A percentile compares a stretch with the other conserved stretches of the same genome.
Evolutionary conservation across 1,140 invertebrate genomes (phyloP).

Genomic region (Tachypleus tridentatus): DNA sequence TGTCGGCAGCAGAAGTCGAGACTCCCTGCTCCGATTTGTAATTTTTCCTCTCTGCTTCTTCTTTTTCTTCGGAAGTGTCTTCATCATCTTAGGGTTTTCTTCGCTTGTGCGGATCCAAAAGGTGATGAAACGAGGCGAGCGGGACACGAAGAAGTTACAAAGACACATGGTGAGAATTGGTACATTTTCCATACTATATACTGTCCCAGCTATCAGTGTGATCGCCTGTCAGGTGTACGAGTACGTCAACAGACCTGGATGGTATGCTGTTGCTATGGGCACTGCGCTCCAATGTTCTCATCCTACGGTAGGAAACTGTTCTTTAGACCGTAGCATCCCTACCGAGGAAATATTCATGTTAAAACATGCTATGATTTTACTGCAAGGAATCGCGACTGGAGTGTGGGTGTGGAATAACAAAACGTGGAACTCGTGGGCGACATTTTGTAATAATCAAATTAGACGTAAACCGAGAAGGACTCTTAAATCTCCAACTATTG

Average conservation of each 20-base stretch:
- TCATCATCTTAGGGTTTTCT: slow-evolving; percentile 42
- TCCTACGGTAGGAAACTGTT: slow-evolving; percentile 15
- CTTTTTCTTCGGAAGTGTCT: slow-evolving; percentile 36
- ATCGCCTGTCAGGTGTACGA: slow-evolving; percentile 33
- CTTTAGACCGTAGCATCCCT: slow-evolving; percentile 53
- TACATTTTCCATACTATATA: slow-evolving; percentile 35
- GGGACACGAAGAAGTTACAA: slow-evolving; percentile 27
- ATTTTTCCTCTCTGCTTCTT: slow-evolving; percentile 40
- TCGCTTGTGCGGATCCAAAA: slow-evolving; percentile 37
- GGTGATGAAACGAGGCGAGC: slow-evolving; percentile 34
- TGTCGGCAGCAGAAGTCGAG: slow-evolving; percentile 69
- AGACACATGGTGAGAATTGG: slow-evolving; percentile 34
- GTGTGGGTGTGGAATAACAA: slow-evolving; percentile 48
- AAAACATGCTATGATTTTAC: slow-evolving; percentile 39
- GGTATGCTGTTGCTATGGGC: slow-evolving; percentile 46
- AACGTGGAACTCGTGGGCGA: slow-evolving; percentile 26
- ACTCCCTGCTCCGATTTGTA: slow-evolving; percentile 44
- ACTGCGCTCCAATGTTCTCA: too few relatives aligned
- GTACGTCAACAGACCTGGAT: slow-evolving; percentile 36
- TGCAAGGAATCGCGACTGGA: slow-evolving; percentile 44
- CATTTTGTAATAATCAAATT: too few relatives aligned
- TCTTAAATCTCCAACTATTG: too few relatives aligned
- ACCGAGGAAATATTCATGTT: slow-evolving; percentile 36
- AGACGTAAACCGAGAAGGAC: too few relatives aligned
- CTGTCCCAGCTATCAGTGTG: slow-evolving; percentile 34